phyloP scores from a whole-genome alignment of 2,888 invertebrate species.

The Limnephilus marmoratus region DNA sequence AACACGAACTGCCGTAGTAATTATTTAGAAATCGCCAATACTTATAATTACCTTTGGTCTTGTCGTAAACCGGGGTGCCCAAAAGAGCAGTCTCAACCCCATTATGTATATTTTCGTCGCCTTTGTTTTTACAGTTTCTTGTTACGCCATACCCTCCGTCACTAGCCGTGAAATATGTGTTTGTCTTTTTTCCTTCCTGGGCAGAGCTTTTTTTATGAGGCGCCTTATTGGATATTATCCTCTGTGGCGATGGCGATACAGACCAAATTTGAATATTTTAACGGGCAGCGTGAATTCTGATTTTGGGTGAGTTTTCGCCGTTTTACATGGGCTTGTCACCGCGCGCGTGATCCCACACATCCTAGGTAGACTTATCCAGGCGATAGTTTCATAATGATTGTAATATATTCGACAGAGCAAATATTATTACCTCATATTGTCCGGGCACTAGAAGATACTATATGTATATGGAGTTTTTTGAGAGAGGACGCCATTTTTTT shows the following conservation, averaged over 20 bases:
- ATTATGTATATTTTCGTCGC: conserved; percentile 56
- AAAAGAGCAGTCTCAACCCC: conserved; percentile 4
- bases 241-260: conserved; percentile 40
- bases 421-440: background rate
- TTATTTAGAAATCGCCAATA: background rate
- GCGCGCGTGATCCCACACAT: conserved; percentile 24
- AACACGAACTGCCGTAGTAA: no score
- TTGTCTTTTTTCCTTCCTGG: conserved; percentile 62
- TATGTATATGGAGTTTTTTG: no score
- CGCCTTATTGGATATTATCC: conserved; percentile 60
- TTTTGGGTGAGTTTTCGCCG: conserved; percentile 43
- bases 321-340: conserved; percentile 8
- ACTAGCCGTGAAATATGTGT: conserved; percentile 61
- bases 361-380: background rate
- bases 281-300: conserved; percentile 44
- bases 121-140: conserved; percentile 65
- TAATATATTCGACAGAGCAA: background rate
- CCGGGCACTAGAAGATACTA: background rate
- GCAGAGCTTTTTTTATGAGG: conserved; percentile 61
- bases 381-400: background rate
- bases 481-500: no score
- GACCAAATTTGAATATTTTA: conserved; percentile 47
- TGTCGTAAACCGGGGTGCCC: conserved; percentile 14
- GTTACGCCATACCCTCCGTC: conserved; percentile 60
- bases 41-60: background rate